Evolutionary conservation across 1,140 invertebrate genomes (phyloP).

Genomic region (Acarapis woodi): DNA sequence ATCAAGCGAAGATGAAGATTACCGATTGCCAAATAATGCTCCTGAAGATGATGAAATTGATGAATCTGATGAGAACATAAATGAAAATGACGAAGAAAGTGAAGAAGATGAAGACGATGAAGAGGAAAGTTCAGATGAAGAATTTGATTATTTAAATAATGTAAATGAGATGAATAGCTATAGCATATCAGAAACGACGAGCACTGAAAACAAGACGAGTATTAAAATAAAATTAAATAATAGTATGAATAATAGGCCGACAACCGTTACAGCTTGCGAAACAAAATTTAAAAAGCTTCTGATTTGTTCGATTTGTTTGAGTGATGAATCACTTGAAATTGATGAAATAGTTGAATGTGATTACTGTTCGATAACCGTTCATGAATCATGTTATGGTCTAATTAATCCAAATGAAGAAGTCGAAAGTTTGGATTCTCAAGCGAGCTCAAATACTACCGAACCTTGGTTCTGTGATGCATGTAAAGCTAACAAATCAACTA

Average conservation of each 20-base stretch:
- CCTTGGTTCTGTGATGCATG: constrained; percentile 97
- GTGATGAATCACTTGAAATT: constrained; percentile 44
- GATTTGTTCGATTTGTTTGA: constrained; percentile 74
- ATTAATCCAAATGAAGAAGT: constrained; percentile 30
- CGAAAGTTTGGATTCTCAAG: constrained; percentile 56
- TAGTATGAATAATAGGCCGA: not conserved
- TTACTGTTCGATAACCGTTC: constrained; percentile 72
- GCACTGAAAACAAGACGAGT: constrained; percentile 6
- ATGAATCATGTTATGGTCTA: constrained; percentile 85
- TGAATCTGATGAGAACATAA: constrained; percentile 12
- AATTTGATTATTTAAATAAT: constrained; percentile 63
- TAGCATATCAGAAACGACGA: constrained; percentile 43
- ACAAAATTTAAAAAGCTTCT: constrained; percentile 21
- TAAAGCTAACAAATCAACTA: constrained; percentile 52
- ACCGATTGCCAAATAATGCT: constrained; percentile 6
- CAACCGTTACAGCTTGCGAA: constrained; percentile 4
- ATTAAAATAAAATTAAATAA: constrained; percentile 1
- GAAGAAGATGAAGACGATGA: constrained; percentile 11
- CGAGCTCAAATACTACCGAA: constrained; percentile 68
- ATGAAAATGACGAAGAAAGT: constrained; percentile 13
- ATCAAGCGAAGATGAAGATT: constrained; percentile 15
- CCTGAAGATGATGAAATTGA: constrained; percentile 14
- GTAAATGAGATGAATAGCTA: constrained; percentile 34
- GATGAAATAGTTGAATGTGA: constrained; percentile 95
- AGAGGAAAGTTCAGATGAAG: constrained; percentile 21